Evolutionary conservation across 2,113 vertebrate genomes (phyloP), one percentile per base, ranked within the genome.

Genomic region (Hiodon tergisus): DNA sequence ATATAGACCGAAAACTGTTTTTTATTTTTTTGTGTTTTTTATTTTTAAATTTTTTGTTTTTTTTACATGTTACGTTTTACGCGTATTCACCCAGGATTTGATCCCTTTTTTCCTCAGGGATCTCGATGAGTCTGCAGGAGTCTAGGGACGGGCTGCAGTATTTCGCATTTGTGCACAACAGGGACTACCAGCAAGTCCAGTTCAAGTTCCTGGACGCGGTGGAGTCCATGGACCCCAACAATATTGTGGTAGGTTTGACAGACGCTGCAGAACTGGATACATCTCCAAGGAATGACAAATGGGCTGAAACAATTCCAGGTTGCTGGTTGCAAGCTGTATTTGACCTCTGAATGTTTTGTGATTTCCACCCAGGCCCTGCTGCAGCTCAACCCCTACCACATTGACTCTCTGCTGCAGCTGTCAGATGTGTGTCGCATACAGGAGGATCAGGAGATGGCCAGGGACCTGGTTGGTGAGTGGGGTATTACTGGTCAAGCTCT

Each of bases 391-490:
- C 95, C 97, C 0, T 98, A 95, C 79, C 97, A 99, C 6, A 94
- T 98, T 0, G 97, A 98, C 85, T 98, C 95, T 0, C 90, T 99
- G 4, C 90, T 99, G 79, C 97, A 98, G 88, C 94, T 99, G 13
- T 98, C 97, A 0, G 97, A 99, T 0, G 94, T 98, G 9, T 98
- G 94, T 77, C 93, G 94, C 2, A 94, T 98, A 76, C 96, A 98
- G 81, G 97, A 98, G 72, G 96, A 99, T 72, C 97, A 98, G 80
- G 97, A 99, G 81, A 98, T 95, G 92, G 97, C 97, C n/a, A 89
- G 96, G 8, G 96, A 98, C 75, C 91, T 99, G 2, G 87, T 97
- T 31, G 97, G 97, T 98, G 80, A 93, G 91, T 48, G 1, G 50
- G 3, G 7, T 8, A 5, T 52, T 3, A n/a, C 47, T 13, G 11